Percentiles rank a stretch among this genome's conserved stretches.
These are phyloP conservation scores for Limnephilus marmoratus DNA, from an alignment of 2,888 invertebrate species.

Conservation along the genomic window DNA sequence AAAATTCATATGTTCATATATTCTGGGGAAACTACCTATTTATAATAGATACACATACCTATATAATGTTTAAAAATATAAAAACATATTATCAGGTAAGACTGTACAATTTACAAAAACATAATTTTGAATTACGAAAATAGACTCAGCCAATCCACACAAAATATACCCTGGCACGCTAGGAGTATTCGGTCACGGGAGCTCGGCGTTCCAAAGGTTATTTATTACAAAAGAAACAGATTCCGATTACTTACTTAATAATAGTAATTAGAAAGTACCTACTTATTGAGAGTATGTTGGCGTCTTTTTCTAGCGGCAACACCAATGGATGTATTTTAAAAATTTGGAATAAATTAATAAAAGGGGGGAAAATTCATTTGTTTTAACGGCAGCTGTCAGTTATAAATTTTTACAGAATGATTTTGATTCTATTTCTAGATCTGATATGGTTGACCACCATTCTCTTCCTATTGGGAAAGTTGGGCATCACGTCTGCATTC, in stretches of 20 bases:
- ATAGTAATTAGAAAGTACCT: not conserved
- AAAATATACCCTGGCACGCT: no score
- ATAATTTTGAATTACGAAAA: no score
- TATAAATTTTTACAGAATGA: not conserved
- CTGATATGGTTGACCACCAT: constrained; percentile 76
- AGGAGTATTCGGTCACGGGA: no score
- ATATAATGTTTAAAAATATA: no score
- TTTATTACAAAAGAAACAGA: not conserved
- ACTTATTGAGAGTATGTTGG: not conserved
- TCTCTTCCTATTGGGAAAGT: constrained; percentile 80
- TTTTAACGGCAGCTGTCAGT: not conserved
- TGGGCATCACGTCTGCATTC: constrained; percentile 81
- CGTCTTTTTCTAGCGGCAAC: not conserved
- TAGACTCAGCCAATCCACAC: no score
- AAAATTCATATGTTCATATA: no score
- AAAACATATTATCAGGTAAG: no score
- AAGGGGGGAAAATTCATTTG: not conserved
- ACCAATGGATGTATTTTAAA: not conserved
- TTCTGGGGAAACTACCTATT: no score
- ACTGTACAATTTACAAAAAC: no score
- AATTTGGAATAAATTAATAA: not conserved
- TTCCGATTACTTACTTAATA: not conserved
- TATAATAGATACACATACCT: no score
- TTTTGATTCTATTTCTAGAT: constrained; percentile 69
- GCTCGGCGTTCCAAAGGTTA: no score